Conservation (phyloP, 2,888 invertebrate genomes). For the Eupithecia exiguata region DNA sequence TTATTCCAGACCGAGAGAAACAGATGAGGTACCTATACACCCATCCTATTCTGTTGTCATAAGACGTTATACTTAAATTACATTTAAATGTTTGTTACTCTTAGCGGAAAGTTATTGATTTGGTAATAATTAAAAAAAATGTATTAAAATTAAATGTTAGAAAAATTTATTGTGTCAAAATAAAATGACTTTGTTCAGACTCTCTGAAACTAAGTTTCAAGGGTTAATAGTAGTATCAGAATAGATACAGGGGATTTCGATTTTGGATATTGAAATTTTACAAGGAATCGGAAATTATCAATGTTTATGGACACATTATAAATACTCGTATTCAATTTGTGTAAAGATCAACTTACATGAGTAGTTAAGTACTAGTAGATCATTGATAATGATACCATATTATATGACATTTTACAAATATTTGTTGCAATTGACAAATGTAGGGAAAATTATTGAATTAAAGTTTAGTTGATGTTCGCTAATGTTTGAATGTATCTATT, state of each 20-base stretch:
- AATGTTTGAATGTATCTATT: constrained; percentile 3
- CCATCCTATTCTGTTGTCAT: neutral
- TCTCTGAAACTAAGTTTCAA: constrained; percentile 41
- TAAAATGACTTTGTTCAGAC: constrained; percentile 24
- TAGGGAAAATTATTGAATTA: neutral
- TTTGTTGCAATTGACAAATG: constrained; percentile 3
- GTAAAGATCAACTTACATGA: neutral
- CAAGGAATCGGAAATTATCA: constrained; percentile 27
- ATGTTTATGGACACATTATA: constrained; percentile 9
- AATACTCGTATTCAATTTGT: neutral
- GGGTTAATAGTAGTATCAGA: constrained; percentile 33
- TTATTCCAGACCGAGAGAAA: neutral
- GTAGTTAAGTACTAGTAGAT: neutral
- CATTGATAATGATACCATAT: neutral
- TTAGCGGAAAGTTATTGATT: neutral
- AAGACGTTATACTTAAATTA: neutral
- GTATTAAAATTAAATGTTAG: constrained; percentile 19
- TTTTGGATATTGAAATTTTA: constrained; percentile 29
- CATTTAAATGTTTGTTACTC: neutral
- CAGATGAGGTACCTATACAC: no score
- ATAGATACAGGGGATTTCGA: constrained; percentile 35
- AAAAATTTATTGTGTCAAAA: constrained; percentile 29
- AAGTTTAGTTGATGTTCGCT: constrained; percentile 5
- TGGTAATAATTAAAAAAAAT: neutral
- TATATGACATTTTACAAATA: neutral